Evolutionary conservation across 2,113 vertebrate genomes (phyloP).

Genomic region (Pseudolaguvia tuberculata): DNA sequence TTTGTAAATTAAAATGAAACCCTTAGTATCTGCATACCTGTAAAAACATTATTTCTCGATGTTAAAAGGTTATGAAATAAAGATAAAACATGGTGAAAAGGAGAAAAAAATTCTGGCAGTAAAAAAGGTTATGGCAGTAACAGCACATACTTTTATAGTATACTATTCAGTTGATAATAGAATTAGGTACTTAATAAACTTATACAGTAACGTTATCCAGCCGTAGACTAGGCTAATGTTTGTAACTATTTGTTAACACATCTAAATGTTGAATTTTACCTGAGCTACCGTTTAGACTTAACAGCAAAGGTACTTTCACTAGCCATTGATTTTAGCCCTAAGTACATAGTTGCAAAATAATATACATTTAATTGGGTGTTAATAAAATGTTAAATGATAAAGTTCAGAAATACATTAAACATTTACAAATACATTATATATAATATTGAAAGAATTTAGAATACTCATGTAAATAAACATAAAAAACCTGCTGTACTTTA

Average conservation of each 20-base stretch:
- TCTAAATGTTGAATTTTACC: background rate
- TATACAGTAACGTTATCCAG: background rate
- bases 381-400: background rate
- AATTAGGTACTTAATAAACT: background rate
- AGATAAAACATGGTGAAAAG: no score
- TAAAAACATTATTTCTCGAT: background rate
- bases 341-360: background rate
- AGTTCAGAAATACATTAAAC: background rate
- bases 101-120: no score
- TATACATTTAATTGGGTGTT: background rate
- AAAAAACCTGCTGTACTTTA: constrained; percentile 27
- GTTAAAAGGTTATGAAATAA: background rate
- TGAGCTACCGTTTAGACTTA: background rate
- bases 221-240: background rate
- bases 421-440: background rate
- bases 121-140: background rate
- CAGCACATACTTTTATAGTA: background rate
- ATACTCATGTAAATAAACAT: background rate
- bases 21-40: background rate
- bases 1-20: background rate
- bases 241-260: background rate
- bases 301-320: background rate
- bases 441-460: constrained; percentile 8
- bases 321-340: background rate
- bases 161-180: background rate